A percentile compares a stretch with the other conserved stretches of the same genome.
Evolutionary conservation across 2,113 vertebrate species (phyloP).

Genomic region (Eidolon helvum): DNA sequence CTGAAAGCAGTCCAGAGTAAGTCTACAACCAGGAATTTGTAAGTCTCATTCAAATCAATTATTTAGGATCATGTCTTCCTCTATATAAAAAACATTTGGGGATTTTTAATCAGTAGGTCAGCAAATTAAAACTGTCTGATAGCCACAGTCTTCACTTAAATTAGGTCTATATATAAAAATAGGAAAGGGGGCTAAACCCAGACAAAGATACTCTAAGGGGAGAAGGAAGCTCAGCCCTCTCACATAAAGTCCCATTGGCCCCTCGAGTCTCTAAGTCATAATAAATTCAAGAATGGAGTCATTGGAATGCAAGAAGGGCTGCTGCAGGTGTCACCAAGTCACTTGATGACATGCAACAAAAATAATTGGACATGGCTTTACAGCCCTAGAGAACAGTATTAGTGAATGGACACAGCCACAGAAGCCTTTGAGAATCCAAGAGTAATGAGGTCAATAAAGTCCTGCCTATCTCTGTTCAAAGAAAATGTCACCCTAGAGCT

Average conservation of each 20-base stretch:
- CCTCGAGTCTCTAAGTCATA: background rate
- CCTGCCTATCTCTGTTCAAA: slow-evolving; percentile 26
- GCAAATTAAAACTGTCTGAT: background rate
- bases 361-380: slow-evolving; percentile 27
- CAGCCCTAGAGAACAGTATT: background rate
- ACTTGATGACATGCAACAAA: background rate
- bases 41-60: background rate
- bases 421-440: slow-evolving; percentile 12
- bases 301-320: background rate
- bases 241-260: background rate
- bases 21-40: background rate
- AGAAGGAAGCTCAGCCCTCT: background rate
- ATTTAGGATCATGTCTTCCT: background rate
- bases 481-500: background rate
- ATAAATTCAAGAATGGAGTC: background rate
- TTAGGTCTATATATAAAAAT: background rate
- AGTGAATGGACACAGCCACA: slow-evolving; percentile 15
- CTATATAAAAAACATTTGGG: background rate
- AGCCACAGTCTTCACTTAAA: background rate
- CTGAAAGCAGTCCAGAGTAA: background rate
- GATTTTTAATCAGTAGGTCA: background rate
- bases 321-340: background rate
- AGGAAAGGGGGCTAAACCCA: background rate
- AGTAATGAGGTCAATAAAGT: slow-evolving; percentile 59
- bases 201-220: background rate